phyloP scores from a whole-genome alignment of 1,140 invertebrate species.

The Drosophila ercepeae region DNA sequence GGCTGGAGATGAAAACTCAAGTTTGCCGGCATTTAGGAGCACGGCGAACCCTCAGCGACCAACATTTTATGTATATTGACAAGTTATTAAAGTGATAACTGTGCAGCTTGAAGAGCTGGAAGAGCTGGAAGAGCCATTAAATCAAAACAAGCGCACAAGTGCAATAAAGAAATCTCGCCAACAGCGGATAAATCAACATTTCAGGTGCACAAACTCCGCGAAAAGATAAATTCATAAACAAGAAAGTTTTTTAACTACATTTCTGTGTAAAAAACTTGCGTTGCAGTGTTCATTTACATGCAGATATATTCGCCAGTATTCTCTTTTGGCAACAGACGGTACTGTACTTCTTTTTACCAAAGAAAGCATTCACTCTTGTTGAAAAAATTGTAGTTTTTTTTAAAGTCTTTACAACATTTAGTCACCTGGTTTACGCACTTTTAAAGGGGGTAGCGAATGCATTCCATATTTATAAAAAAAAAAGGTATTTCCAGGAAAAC shows the following conservation, averaged over 20 bases:
- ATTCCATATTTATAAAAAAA: no score
- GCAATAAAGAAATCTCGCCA: slow-evolving; percentile 13
- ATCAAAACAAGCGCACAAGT: slow-evolving; percentile 49
- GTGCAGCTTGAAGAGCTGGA: slow-evolving; percentile 20
- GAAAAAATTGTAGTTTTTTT: no score
- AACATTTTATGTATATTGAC: slow-evolving; percentile 66
- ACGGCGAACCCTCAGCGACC: slow-evolving; percentile 10
- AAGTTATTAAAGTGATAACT: slow-evolving; percentile 73
- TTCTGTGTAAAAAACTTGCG: slow-evolving; percentile 2
- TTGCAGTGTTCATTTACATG: slow-evolving; percentile 13
- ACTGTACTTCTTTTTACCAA: not conserved
- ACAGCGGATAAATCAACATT: slow-evolving; percentile 14
- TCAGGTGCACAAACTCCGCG: slow-evolving; percentile 18
- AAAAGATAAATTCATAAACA: slow-evolving; percentile 27
- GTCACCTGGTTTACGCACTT: not conserved
- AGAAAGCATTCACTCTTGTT: no score
- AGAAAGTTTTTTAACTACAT: slow-evolving; percentile 28
- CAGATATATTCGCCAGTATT: slow-evolving; percentile 8
- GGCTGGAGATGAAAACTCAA: slow-evolving; percentile 10
- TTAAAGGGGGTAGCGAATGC: no score
- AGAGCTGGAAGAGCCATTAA: slow-evolving; percentile 47
- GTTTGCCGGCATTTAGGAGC: slow-evolving; percentile 35
- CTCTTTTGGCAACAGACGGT: not conserved
- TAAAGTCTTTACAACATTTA: not conserved
- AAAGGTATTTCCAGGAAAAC: not conserved